These are phyloP conservation scores for Matsumurasca onukii DNA, from an alignment of 1,140 invertebrate genomes.

Conservation along the genomic window DNA sequence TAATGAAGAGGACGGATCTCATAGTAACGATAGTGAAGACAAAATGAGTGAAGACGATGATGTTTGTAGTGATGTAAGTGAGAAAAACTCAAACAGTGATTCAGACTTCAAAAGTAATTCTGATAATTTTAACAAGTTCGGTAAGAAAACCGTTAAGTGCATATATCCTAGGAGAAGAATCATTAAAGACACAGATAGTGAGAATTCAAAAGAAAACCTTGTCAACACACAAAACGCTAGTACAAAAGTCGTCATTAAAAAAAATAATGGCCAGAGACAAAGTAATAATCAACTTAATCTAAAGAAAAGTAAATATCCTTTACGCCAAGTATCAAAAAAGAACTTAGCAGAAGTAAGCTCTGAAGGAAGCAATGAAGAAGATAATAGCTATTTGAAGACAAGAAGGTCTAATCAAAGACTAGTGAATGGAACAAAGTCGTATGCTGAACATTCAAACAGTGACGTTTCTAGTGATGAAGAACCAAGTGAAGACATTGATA, in stretches of 20 bases:
- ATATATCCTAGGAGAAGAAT: slow-evolving; percentile 12
- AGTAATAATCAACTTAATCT: neutral
- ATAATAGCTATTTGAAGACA: neutral
- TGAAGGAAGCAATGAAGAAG: slow-evolving; percentile 2
- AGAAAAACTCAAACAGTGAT: slow-evolving; percentile 40
- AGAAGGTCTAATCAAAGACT: slow-evolving; percentile 7
- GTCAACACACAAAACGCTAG: neutral
- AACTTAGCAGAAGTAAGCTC: slow-evolving; percentile 8
- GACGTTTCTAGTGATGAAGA: slow-evolving; percentile 12
- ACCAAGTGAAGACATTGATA: neutral
- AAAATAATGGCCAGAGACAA: neutral
- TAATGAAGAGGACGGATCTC: slow-evolving; percentile 32
- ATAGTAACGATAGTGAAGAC: slow-evolving; percentile 36
- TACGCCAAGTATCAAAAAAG: slow-evolving; percentile 3
- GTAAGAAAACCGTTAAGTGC: slow-evolving; percentile 32
- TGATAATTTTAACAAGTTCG: slow-evolving; percentile 28
- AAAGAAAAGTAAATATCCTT: neutral
- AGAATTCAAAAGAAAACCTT: slow-evolving; percentile 11
- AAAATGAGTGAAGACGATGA: slow-evolving; percentile 19
- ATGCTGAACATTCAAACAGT: slow-evolving; percentile 17
- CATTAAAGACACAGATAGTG: slow-evolving; percentile 13
- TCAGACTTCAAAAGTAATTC: slow-evolving; percentile 42
- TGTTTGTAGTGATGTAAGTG: slow-evolving; percentile 10
- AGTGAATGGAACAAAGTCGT: neutral
- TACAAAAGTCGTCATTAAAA: neutral